Base-by-base conservation (phyloP, 1,140 invertebrate species). In the Chymomyza costata region DNA sequence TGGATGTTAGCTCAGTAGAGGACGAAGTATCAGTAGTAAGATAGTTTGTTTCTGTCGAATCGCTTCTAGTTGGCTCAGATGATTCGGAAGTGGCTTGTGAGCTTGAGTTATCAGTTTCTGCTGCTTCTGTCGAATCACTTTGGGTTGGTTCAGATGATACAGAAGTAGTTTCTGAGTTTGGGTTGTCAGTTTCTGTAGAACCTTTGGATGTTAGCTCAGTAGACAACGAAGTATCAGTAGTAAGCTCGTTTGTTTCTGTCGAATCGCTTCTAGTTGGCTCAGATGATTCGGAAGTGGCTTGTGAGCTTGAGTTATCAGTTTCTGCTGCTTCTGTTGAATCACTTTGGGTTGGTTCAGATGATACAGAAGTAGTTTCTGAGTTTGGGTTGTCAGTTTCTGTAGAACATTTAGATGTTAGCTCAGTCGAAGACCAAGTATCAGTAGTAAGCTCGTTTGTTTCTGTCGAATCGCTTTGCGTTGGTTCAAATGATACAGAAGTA, bases 81-180 rank as follows among this genome's bases (percentile, higher is more conserved):
- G 47, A n/a, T n/a, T n/a, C n/a, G n/a, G n/a, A n/a, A n/a, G n/a
- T n/a, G n/a, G n/a, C n/a, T n/a, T n/a, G n/a, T n/a, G n/a, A n/a
- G 6, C 6, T 54, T 0, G 16, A 32, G 10, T 7, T 39, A 0
- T 39, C 51, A n/a, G 21, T n/a, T n/a, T n/a, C n/a, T n/a, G n/a
- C n/a, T n/a, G n/a, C n/a, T n/a, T n/a, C n/a, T n/a, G n/a, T 45
- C 5, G 41, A 40, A 30, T 28, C 31, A 10, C 41, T 40, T 17
- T 17, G 32, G 2, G 28, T 15, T 31, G 40, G 0, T 1, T 50
- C 41, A 1, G 51, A 40, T 19, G 3, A 1, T 5, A n/a, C 34
- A 1, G 15, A 37, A 1, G 11, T 3, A 6, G 21, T 15, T 11
- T n/a, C 21, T 1, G 46, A 49, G 2, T 21, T 49, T 0, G 25